Conservation (phyloP, 2,888 invertebrate species). For the Syrista parreyssii region DNA sequence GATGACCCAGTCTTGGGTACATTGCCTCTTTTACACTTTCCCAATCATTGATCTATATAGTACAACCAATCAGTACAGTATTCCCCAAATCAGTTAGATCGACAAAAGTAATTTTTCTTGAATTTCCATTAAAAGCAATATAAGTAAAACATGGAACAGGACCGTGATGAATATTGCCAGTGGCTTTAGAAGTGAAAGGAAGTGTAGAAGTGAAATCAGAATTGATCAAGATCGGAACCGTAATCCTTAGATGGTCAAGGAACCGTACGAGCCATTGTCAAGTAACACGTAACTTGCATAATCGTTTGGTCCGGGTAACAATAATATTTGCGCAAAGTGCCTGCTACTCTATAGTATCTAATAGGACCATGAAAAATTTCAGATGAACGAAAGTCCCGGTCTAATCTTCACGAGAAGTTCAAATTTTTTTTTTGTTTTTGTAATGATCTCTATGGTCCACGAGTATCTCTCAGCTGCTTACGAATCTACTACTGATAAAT, state of each 20-base stretch:
- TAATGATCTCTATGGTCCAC: too few relatives aligned
- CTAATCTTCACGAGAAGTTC: too few relatives aligned
- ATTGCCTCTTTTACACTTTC: neutral
- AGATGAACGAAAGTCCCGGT: too few relatives aligned
- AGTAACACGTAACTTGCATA: neutral
- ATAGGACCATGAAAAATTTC: too few relatives aligned
- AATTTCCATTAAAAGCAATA: neutral
- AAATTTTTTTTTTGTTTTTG: too few relatives aligned
- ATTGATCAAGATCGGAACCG: neutral
- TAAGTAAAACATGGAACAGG: neutral
- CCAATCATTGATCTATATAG: neutral
- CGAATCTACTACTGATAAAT: too few relatives aligned
- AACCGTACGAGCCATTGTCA: neutral
- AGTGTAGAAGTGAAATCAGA: conserved; percentile 3
- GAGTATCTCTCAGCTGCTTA: too few relatives aligned
- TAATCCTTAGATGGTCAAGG: neutral
- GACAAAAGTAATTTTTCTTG: neutral
- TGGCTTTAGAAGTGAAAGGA: conserved; percentile 1
- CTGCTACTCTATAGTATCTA: neutral
- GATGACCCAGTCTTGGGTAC: neutral
- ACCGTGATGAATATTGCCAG: neutral
- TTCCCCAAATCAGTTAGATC: neutral
- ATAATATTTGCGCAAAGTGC: neutral
- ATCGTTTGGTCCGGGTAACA: neutral
- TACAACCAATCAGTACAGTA: neutral